A percentile compares a stretch with the other conserved stretches of the same genome.
Evolutionary conservation across 2,113 vertebrate genomes (phyloP).

Genomic region (Takifugu bimaculatus): DNA sequence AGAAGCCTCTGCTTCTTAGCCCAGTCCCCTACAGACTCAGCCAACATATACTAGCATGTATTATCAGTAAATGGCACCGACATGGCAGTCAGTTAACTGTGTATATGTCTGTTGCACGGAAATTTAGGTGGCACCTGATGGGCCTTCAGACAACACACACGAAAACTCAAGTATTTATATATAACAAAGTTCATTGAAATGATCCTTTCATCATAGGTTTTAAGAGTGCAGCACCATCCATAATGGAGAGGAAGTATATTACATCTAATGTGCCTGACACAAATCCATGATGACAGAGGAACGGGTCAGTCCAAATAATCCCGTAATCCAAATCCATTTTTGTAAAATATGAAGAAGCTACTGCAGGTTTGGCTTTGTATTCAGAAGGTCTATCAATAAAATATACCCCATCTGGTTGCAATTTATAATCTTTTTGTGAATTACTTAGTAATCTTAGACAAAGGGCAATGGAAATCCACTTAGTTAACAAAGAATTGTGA

Average conservation of each 20-base stretch:
- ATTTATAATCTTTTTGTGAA: conserved; percentile 14
- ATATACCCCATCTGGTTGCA: conserved; percentile 67
- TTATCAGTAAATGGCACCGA: not conserved
- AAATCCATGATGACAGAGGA: conserved; percentile 67
- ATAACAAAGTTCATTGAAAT: not conserved
- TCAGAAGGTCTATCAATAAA: conserved; percentile 55
- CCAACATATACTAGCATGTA: not conserved
- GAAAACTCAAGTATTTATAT: too few relatives aligned
- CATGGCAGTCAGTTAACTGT: too few relatives aligned
- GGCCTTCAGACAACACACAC: too few relatives aligned
- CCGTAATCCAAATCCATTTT: conserved; percentile 59
- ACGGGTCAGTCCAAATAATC: conserved; percentile 16
- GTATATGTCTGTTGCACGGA: too few relatives aligned
- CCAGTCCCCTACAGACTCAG: too few relatives aligned
- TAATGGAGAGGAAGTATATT: conserved; percentile 51
- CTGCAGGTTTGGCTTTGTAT: conserved; percentile 40
- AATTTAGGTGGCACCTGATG: too few relatives aligned
- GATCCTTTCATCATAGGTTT: conserved; percentile 71
- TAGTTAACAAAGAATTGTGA: conserved; percentile 42
- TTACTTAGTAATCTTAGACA: conserved; percentile 30
- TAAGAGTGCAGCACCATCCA: conserved; percentile 47
- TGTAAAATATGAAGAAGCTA: conserved; percentile 50
- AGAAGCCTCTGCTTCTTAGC: too few relatives aligned
- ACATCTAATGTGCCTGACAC: conserved; percentile 56
- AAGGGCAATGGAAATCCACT: conserved; percentile 44